Evolutionary conservation across 2,113 vertebrate species (phyloP), one percentile per base, ranked within the genome.

Genomic region (Rhinichthys klamathensis): DNA sequence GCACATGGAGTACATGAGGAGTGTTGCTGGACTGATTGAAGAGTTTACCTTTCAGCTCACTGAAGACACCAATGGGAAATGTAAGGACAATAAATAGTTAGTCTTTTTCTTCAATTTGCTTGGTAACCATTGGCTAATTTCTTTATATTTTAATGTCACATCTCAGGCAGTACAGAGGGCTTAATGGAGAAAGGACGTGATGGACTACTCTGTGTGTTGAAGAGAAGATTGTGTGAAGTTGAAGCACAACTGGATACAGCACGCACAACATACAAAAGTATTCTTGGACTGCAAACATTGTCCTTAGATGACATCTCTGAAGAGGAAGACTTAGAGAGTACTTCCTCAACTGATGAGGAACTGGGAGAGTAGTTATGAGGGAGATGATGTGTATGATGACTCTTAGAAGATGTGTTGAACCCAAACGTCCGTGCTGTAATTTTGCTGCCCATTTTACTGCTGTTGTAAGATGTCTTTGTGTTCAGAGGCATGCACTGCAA

Each of bases 21-120:
- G 69, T 72, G 69, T 72, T 72, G 69, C 69, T 72, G 35, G 69
- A 72, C 69, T n/a, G 69, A 72, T 41, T n/a, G 21, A 72, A 41
- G 67, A 70, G 67, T 70, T 70, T 23, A 70, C 32, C 67, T 10
- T 38, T 70, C 67, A 70, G 32, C 67, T 70, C 32, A 70, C 67
- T 70, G 67, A 11, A 35, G 67, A 70, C 67, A 23, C 67, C 32
- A 23, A 4, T 35, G 67, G 32, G 3, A 70, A 35, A 70, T 70
- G 67, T 70, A 41, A 70, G 7, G 32, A 38, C 16, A 35, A 69
- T 4, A 60, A 1, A n/a, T 60, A n/a, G 58, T 4, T 1, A 4
- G 58, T 2, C n/a, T 61, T 1, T 61, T 12, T 61, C 58, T 61
- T 61, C 23, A 1, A 25, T 61, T 61, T 61, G 23, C 58, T 61